phyloP scores from a whole-genome alignment of 2,888 invertebrate genomes.

The Ischnus inquisitorius region DNA sequence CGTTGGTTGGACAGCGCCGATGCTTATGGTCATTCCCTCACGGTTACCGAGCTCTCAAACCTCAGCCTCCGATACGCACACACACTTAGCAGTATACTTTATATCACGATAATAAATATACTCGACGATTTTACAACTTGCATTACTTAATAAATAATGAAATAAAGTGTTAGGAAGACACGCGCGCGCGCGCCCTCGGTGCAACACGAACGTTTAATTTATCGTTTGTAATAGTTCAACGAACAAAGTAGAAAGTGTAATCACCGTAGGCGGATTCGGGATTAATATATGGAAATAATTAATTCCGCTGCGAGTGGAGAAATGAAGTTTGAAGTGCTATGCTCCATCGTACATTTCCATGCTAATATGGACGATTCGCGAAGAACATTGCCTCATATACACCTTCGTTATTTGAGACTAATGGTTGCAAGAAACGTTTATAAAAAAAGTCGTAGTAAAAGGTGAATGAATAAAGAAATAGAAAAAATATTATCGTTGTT shows the following conservation, averaged over 20 bases:
- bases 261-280: too few species aligned
- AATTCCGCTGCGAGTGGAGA: background rate
- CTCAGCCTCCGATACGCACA: slow-evolving; percentile 43
- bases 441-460: too few species aligned
- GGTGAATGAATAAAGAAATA: too few species aligned
- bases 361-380: too few species aligned
- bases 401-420: too few species aligned
- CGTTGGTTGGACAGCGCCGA: slow-evolving; percentile 21
- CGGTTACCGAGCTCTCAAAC: background rate
- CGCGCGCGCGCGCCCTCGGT: background rate
- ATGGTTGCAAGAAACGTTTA: too few species aligned
- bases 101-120: slow-evolving; percentile 61
- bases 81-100: slow-evolving; percentile 51
- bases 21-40: background rate
- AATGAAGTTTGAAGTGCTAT: too few species aligned
- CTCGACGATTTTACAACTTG: slow-evolving; percentile 59
- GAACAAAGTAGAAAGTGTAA: background rate
- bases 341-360: too few species aligned
- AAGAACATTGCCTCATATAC: too few species aligned
- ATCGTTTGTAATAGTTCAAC: slow-evolving; percentile 25
- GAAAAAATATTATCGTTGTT: too few species aligned
- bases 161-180: slow-evolving; percentile 47
- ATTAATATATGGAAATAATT: background rate
- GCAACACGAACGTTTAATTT: slow-evolving; percentile 22
- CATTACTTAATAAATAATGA: slow-evolving; percentile 68